Evolutionary conservation across 2,888 invertebrate genomes (phyloP).

Genomic region (Troides oblongomaculatus): DNA sequence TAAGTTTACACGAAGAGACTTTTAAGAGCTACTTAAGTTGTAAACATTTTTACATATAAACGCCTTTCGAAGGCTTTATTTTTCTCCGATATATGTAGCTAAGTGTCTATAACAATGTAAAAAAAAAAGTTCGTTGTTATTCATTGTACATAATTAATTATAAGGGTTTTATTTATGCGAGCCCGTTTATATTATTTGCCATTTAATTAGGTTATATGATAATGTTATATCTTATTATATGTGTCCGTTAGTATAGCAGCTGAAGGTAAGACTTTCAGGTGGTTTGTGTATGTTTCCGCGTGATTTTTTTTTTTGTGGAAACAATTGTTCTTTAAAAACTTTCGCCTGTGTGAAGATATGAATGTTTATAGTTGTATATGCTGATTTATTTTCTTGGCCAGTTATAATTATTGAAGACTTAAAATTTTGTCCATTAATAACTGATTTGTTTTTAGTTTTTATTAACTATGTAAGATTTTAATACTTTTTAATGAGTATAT

Average conservation of each 20-base stretch:
- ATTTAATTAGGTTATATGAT: conserved; percentile 23
- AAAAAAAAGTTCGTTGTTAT: conserved; percentile 15
- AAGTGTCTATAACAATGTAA: conserved; percentile 18
- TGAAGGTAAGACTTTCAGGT: conserved; percentile 27
- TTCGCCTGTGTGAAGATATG: neutral
- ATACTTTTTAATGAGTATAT: neutral
- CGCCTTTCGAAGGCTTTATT: conserved; percentile 1
- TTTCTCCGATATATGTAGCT: conserved; percentile 4
- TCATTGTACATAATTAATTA: conserved; percentile 16
- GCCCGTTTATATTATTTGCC: conserved; percentile 25
- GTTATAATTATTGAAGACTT: neutral
- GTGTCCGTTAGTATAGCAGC: conserved; percentile 23
- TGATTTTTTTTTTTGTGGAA: conserved; percentile 21
- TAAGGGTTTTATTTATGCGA: conserved; percentile 10
- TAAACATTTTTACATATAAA: conserved; percentile 11
- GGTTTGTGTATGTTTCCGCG: neutral
- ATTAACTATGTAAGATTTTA: neutral
- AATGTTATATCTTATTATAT: conserved; percentile 3
- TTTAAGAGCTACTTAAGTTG: conserved; percentile 12
- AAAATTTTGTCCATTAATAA: conserved; percentile 1
- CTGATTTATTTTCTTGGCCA: conserved; percentile 9
- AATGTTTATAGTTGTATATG: neutral
- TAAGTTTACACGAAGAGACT: conserved; percentile 6
- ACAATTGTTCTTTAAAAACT: neutral
- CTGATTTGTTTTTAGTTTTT: neutral